Conservation (phyloP, 1,140 invertebrate genomes). For the Apis dorsata region DNA sequence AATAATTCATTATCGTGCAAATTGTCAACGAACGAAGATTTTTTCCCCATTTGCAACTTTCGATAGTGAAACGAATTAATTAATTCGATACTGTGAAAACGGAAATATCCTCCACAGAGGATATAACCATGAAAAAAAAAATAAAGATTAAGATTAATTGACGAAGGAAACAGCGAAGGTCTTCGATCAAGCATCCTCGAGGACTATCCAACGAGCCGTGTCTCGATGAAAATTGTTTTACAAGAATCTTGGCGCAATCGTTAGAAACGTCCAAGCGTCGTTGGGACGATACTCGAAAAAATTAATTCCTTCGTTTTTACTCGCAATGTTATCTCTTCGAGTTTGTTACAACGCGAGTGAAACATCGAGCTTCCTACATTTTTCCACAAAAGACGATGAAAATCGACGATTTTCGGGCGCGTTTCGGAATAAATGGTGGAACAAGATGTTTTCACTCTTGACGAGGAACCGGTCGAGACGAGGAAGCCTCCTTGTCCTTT, state of each 20-base stretch:
- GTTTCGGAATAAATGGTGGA: background rate
- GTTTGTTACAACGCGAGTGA: background rate
- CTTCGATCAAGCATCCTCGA: conserved; percentile 42
- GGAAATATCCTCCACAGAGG: too few relatives aligned
- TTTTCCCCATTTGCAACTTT: conserved; percentile 8
- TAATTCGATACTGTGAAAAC: too few relatives aligned
- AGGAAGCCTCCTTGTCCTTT: conserved; percentile 9
- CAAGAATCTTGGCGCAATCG: conserved; percentile 37
- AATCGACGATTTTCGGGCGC: background rate
- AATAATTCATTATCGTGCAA: conserved; percentile 10
- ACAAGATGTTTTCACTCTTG: conserved; percentile 47
- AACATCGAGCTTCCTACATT: background rate
- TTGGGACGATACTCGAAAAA: background rate
- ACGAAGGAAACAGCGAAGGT: conserved; percentile 52
- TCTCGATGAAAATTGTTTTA: conserved; percentile 40
- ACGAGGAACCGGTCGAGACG: conserved; percentile 44
- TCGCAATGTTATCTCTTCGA: background rate
- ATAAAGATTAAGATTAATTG: background rate
- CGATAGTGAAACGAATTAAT: conserved; percentile 9
- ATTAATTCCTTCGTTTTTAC: background rate
- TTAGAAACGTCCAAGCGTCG: too few relatives aligned
- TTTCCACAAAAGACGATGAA: background rate
- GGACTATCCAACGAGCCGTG: conserved; percentile 54
- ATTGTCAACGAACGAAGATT: background rate
- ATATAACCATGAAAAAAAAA: background rate